These are phyloP conservation scores for Corapipo altera DNA, from an alignment of 2,113 vertebrate species.

Conservation along the genomic window DNA sequence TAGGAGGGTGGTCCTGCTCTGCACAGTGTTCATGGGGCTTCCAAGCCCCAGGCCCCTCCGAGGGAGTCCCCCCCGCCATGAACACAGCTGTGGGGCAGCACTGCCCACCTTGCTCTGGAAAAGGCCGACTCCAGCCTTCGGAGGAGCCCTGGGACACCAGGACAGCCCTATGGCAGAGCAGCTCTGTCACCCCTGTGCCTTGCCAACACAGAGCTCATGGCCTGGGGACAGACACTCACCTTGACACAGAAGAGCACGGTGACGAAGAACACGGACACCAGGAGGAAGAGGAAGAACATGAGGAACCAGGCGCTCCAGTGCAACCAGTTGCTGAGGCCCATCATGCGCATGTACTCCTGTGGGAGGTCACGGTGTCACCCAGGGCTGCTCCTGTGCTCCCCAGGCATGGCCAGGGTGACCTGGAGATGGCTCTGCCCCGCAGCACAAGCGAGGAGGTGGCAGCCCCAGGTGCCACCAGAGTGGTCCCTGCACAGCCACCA, in stretches of 20 bases:
- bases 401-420: rapidly evolving
- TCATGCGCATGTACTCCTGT: conserved; percentile 99
- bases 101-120: background rate
- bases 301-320: conserved; percentile 97
- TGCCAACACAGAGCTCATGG: background rate
- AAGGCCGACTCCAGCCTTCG: background rate
- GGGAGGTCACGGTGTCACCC: background rate
- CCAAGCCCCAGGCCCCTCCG: background rate
- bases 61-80: background rate
- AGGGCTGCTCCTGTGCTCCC: background rate
- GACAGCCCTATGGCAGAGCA: background rate
- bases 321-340: conserved; percentile 97
- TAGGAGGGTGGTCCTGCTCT: background rate
- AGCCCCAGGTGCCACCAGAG: background rate
- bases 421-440: background rate
- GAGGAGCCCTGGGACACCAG: background rate
- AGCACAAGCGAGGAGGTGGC: background rate
- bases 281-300: conserved; percentile 91
- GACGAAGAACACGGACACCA: conserved; percentile 86
- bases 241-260: conserved; percentile 90
- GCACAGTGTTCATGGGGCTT: rapidly evolving
- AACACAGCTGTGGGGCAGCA: background rate
- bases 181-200: background rate
- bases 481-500: background rate
- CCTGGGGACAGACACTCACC: conserved; percentile 73